phyloP scores from a whole-genome alignment of 1,140 invertebrate genomes.

The Trissolcus basalis region DNA sequence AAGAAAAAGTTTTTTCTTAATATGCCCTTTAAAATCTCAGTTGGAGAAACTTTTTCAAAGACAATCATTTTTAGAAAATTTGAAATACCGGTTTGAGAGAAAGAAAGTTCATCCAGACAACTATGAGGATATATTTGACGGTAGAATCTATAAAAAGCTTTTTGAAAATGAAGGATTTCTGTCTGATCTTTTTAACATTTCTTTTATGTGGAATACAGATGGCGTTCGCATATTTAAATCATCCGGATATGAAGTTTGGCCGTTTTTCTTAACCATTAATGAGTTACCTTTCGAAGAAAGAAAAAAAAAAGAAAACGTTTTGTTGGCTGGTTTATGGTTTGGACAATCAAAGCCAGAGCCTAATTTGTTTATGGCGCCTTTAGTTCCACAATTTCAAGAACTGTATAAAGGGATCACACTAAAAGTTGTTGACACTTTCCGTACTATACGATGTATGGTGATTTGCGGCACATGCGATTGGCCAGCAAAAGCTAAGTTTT shows the following conservation, averaged over 20 bases:
- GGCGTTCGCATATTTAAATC: conserved; percentile 56
- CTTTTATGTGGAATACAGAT: conserved; percentile 20
- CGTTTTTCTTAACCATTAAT: conserved; percentile 58
- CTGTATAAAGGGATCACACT: background rate
- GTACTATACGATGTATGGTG: conserved; percentile 4
- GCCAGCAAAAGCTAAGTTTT: conserved; percentile 28
- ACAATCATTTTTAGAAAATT: background rate
- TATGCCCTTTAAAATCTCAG: background rate
- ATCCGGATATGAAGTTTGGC: conserved; percentile 60
- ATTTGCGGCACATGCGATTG: conserved; percentile 34
- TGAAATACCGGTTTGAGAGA: background rate
- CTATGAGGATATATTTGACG: background rate
- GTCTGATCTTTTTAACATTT: background rate
- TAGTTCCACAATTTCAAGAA: conserved; percentile 7
- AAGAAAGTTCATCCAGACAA: background rate
- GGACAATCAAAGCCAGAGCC: conserved; percentile 14
- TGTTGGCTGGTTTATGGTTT: conserved; percentile 23
- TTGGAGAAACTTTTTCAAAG: background rate
- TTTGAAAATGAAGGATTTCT: background rate
- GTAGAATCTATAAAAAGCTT: background rate
- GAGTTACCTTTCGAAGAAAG: conserved; percentile 28
- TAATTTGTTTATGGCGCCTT: conserved; percentile 13
- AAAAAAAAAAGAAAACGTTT: conserved; percentile 22
- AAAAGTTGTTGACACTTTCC: background rate
- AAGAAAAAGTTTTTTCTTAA: background rate